phyloP scores from a whole-genome alignment of 1,140 invertebrate genomes.

The Drosophila micromelanica region DNA sequence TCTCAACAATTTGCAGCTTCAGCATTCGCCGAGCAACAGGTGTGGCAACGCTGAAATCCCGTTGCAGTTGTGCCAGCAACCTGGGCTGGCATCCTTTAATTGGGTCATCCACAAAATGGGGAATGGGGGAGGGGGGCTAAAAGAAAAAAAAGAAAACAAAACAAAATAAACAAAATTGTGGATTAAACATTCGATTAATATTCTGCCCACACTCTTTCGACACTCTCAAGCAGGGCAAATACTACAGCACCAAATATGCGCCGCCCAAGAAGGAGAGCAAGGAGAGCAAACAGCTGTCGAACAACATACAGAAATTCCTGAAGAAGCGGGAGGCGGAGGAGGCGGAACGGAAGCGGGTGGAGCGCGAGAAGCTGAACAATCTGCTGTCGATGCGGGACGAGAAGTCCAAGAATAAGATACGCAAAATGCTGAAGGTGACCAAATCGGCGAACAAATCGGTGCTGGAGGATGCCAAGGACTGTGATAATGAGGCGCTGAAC shows the following conservation, averaged over 20 bases:
- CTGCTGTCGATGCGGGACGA: conserved; percentile 90
- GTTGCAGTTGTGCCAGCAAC: not conserved
- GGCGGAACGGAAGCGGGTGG: conserved; percentile 87
- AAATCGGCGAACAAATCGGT: conserved; percentile 95
- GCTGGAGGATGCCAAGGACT: conserved; percentile 91
- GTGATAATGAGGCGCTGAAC: conserved; percentile 18
- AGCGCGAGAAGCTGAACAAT: conserved; percentile 87
- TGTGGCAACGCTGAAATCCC: not conserved
- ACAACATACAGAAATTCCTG: conserved; percentile 92
- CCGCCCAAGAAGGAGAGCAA: conserved; percentile 92
- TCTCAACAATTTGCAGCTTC: too few relatives aligned
- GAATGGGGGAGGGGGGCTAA: not conserved
- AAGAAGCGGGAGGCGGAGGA: conserved; percentile 93
- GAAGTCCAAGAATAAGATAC: conserved; percentile 89
- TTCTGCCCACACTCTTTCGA: not conserved
- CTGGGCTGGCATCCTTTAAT: not conserved
- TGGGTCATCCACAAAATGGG: conserved; percentile 14
- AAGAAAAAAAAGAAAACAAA: not conserved
- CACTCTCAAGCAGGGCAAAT: conserved; percentile 84
- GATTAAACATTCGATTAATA: conserved; percentile 5
- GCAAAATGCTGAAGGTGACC: conserved; percentile 88
- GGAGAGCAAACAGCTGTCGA: conserved; percentile 87
- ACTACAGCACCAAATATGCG: conserved; percentile 90
- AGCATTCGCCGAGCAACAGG: not conserved
- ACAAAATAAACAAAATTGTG: too few relatives aligned